Evolutionary conservation across 2,888 invertebrate genomes (phyloP).

Genomic region (Rhorus exstirpatorius): DNA sequence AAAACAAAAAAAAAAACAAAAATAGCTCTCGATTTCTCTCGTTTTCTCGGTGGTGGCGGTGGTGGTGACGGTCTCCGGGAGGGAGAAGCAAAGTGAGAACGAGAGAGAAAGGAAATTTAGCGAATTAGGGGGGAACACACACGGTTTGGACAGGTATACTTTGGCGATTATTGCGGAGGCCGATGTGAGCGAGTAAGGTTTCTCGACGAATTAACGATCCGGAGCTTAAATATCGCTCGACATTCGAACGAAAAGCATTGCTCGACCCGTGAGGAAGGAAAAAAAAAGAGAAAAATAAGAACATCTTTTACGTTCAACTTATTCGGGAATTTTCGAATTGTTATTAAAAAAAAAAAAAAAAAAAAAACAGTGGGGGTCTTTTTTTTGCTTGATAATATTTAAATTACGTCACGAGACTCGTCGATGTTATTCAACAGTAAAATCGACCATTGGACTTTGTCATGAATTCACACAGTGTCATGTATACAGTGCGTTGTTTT

Average conservation of each 20-base stretch:
- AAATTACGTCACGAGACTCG: background rate
- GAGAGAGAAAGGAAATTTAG: background rate
- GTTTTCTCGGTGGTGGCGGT: constrained; percentile 1
- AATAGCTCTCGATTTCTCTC: constrained; percentile 4
- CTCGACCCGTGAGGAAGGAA: background rate
- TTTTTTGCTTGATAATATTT: background rate
- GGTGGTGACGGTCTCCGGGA: constrained; percentile 8
- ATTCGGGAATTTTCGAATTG: too few relatives aligned
- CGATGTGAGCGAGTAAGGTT: background rate
- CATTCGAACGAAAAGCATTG: background rate
- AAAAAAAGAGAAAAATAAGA: background rate
- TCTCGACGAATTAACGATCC: background rate
- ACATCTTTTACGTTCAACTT: background rate
- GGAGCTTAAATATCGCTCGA: background rate
- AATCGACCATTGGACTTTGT: constrained; percentile 30
- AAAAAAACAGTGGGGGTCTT: background rate
- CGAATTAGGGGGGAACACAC: background rate
- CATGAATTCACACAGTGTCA: background rate
- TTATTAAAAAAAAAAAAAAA: too few relatives aligned
- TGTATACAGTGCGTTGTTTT: too few relatives aligned
- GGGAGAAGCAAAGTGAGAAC: background rate
- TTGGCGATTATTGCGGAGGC: constrained; percentile 28
- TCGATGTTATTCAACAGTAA: background rate
- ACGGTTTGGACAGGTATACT: constrained; percentile 1
- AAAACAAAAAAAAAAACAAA: background rate